Percentiles rank a stretch among this genome's conserved stretches.
These are phyloP conservation scores for Chionis minor DNA, from an alignment of 2,113 vertebrate genomes.

Conservation along the genomic window DNA sequence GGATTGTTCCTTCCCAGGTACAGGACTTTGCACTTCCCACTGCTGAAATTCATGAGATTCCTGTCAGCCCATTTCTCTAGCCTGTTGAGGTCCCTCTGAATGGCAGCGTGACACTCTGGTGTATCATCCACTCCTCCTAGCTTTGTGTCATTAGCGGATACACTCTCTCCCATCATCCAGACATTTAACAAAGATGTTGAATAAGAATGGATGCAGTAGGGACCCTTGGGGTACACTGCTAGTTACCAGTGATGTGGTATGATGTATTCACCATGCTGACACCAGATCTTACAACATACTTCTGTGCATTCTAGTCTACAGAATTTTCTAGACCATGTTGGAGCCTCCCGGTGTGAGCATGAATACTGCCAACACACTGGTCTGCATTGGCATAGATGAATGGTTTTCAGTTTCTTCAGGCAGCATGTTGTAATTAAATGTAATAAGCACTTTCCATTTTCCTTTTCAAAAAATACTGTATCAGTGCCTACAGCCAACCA, in stretches of 20 bases:
- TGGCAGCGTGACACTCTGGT: neutral
- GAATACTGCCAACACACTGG: neutral
- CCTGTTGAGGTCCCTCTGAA: neutral
- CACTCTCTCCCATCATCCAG: neutral
- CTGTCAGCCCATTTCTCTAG: neutral
- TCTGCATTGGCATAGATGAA: neutral
- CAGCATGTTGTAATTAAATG: neutral
- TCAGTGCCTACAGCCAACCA: neutral
- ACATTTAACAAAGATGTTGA: neutral
- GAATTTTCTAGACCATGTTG: neutral
- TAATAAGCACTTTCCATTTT: neutral
- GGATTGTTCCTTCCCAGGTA: neutral
- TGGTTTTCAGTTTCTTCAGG: neutral
- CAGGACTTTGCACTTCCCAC: neutral
- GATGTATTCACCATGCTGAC: neutral
- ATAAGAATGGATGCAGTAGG: neutral
- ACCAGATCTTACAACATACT: neutral
- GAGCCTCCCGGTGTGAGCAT: neutral
- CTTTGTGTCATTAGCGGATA: neutral
- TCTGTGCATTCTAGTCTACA: neutral
- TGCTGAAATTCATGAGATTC: neutral
- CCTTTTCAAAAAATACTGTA: neutral
- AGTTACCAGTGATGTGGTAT: neutral
- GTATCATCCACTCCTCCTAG: neutral
- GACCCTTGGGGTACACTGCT: fast-evolving